Base-by-base conservation (phyloP, 2,888 invertebrate genomes). In the Aporophyla nigra region DNA sequence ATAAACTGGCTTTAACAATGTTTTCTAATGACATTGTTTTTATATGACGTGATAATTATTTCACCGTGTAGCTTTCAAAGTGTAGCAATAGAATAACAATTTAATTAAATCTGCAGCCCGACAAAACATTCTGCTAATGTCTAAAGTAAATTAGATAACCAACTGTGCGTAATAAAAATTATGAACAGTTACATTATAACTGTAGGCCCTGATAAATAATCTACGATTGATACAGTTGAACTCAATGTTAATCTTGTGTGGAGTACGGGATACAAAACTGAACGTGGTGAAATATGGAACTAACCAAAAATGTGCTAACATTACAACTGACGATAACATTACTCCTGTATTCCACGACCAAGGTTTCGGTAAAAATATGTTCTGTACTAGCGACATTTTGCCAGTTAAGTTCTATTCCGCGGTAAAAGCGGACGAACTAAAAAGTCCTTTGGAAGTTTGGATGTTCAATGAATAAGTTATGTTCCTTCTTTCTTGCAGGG, bases 401-500 rank as follows among this genome's bases (percentile, higher is more conserved):
- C 3, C 33, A 33, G 33, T n/a, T n/a, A n/a, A n/a, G n/a, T 33
- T 33, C 33, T 33, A 33, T 33, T 33, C 33, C 33, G 33, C 3
- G 33, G 33, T 33, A 33, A 33, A 33, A 33, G 33, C 33, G 33
- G 33, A 33, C 33, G 1, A 33, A 33, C 33, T 33, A 33, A 33
- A 33, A 33, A 33, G 33, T 33, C 33, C 33, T 33, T 33, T 33
- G 33, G 9, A 43, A 43, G 9, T 43, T 43, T 43, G 7, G 33
- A 16, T 43, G 19, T 56, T 71, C 33, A n/a, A 14, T 5, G 2
- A 62, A 54, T 74, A 49, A 46, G 4, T 16, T 7, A 24, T 40
- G 33, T 43, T 49, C 5, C 10, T 54, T 51, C 16, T 59, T 46
- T 54, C 65, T 88, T 88, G 58, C 91, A 94, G 95, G 80, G 93